Evolutionary conservation across 1,140 invertebrate species (phyloP).

Genomic region (Homalodisca vitripennis): DNA sequence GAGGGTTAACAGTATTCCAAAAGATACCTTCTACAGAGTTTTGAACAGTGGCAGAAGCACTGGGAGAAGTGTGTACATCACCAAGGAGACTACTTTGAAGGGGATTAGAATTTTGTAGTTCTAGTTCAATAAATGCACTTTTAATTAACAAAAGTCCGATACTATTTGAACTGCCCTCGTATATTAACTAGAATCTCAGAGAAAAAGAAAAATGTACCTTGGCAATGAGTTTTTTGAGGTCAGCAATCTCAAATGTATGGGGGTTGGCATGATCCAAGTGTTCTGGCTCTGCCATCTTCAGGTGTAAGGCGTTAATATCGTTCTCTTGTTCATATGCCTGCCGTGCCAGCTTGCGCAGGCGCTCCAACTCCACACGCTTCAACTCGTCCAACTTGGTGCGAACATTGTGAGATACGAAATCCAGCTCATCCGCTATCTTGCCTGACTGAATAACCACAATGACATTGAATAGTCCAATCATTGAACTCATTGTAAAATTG

Average conservation of each 20-base stretch:
- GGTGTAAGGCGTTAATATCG: conserved; percentile 58
- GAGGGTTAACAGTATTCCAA: too few species aligned
- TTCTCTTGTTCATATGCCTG: conserved; percentile 68
- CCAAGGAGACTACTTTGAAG: too few species aligned
- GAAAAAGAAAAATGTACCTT: conserved; percentile 71
- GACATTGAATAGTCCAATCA: too few species aligned
- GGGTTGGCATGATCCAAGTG: conserved; percentile 90
- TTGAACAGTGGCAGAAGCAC: too few species aligned
- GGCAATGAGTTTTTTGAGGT: conserved; percentile 88
- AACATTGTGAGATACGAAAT: conserved; percentile 86
- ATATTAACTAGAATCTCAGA: too few species aligned
- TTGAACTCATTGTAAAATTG: too few species aligned
- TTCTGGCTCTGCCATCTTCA: conserved; percentile 57
- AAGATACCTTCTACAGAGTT: too few species aligned
- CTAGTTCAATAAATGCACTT: too few species aligned
- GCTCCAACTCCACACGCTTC: conserved; percentile 84
- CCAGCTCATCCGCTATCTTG: conserved; percentile 87
- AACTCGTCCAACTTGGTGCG: conserved; percentile 89
- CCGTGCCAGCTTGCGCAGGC: conserved; percentile 68
- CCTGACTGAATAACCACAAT: conserved; percentile 64
- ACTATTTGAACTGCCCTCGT: too few species aligned
- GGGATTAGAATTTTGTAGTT: too few species aligned
- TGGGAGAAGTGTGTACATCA: too few species aligned
- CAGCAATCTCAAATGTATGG: conserved; percentile 93
- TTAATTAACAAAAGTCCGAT: too few species aligned